Percentiles rank a stretch among this genome's conserved stretches.
These are phyloP conservation scores for Neotoxoptera formosana DNA, from an alignment of 1,140 invertebrate genomes.

Conservation along the genomic window DNA sequence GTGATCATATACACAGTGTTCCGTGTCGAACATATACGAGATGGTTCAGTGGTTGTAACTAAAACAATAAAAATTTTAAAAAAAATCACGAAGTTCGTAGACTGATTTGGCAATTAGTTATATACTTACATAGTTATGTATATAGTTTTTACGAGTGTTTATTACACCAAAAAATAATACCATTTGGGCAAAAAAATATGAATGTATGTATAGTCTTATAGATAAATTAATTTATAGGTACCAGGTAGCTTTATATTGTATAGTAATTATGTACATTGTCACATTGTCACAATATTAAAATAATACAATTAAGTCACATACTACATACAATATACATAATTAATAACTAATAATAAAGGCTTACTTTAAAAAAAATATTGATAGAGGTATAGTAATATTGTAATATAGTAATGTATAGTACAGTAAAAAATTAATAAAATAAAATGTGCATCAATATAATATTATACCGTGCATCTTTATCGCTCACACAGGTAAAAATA, in stretches of 20 bases:
- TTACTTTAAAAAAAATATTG: neutral
- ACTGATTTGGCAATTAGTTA: too few species aligned
- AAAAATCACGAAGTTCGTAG: neutral
- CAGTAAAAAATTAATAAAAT: neutral
- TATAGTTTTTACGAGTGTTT: neutral
- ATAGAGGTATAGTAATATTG: neutral
- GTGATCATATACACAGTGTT: neutral
- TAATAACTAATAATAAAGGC: neutral
- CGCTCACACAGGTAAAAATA: neutral
- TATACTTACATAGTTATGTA: neutral
- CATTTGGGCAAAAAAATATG: neutral
- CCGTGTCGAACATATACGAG: neutral
- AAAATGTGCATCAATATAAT: neutral
- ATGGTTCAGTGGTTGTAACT: neutral
- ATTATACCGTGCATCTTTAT: neutral
- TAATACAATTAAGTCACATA: too few species aligned
- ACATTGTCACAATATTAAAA: too few species aligned
- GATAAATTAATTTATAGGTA: neutral
- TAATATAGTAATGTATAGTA: neutral
- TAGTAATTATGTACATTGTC: neutral
- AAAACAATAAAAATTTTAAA: neutral
- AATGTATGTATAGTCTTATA: neutral
- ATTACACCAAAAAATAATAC: neutral
- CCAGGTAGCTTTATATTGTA: too few species aligned
- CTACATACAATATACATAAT: too few species aligned